phyloP scores from a whole-genome alignment of 2,888 invertebrate genomes.

The Frankliniella fusca region DNA sequence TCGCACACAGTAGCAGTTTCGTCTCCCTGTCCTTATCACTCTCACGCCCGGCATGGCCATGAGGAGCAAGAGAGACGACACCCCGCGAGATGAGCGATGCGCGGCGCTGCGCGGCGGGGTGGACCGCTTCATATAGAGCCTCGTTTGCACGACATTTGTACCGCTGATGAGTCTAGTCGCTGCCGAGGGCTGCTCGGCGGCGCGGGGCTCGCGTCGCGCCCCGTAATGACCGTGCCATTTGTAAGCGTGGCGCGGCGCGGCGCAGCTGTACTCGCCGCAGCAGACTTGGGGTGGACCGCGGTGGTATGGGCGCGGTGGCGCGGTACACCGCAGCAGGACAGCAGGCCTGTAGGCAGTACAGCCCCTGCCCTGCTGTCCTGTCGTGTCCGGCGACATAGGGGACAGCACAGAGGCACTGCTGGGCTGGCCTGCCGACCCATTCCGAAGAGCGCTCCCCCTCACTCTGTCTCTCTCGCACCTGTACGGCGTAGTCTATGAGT shows the following conservation, averaged over 20 bases:
- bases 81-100: constrained; percentile 40
- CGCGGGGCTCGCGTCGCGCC: neutral
- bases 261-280: neutral
- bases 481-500: too few species aligned
- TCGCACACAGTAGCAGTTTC: too few species aligned
- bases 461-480: too few species aligned
- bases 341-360: neutral
- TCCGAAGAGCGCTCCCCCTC: too few species aligned
- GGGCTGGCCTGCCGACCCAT: neutral
- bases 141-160: neutral
- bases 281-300: neutral
- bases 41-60: too few species aligned
- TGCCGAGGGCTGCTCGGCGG: too few species aligned
- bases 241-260: neutral
- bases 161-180: constrained; percentile 1
- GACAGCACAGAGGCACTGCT: neutral
- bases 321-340: neutral
- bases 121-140: constrained; percentile 44
- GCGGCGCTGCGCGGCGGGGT: constrained; percentile 44
- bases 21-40: too few species aligned
- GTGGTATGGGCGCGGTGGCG: too few species aligned
- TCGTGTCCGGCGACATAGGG: neutral
- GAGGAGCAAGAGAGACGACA: too few species aligned
- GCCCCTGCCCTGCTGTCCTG: neutral
- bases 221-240: constrained; percentile 6